These are phyloP conservation scores for Chloropsis hardwickii DNA, from an alignment of 2,113 vertebrate species.

Conservation along the genomic window DNA sequence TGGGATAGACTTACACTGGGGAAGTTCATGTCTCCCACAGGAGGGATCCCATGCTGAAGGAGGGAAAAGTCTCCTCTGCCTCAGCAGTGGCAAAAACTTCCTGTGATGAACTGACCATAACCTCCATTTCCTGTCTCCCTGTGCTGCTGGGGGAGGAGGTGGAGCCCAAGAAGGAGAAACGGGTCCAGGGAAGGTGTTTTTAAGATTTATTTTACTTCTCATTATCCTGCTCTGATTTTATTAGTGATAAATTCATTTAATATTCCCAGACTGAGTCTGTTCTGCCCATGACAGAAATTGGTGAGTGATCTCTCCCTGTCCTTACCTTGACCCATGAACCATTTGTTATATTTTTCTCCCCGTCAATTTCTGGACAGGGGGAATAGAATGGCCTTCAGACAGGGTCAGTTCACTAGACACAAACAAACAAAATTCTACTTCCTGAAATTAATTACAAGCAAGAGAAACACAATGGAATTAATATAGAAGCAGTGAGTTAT, in stretches of 20 bases:
- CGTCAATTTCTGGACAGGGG: neutral
- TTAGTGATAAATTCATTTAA: neutral
- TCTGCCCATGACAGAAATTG: neutral
- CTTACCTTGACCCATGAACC: neutral
- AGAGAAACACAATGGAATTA: neutral
- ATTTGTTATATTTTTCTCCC: neutral
- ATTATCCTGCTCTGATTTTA: neutral
- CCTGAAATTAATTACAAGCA: neutral
- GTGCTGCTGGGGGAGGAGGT: rapidly evolving
- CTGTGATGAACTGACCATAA: too few relatives aligned
- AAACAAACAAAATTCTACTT: neutral
- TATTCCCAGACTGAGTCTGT: neutral
- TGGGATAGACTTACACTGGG: neutral
- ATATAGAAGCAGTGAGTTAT: neutral
- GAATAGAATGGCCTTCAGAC: neutral
- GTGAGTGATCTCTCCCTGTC: neutral
- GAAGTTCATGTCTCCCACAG: neutral
- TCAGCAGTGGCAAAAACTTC: neutral
- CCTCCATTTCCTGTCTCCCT: neutral
- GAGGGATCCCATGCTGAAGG: neutral
- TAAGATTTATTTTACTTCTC: neutral
- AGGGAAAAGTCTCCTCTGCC: neutral
- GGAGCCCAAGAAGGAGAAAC: neutral
- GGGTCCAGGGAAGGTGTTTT: rapidly evolving
- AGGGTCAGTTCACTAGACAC: neutral